Evolutionary conservation across 2,888 invertebrate genomes (phyloP), one percentile per base, ranked within the genome.

Genomic region (Azorinus chamasolen): DNA sequence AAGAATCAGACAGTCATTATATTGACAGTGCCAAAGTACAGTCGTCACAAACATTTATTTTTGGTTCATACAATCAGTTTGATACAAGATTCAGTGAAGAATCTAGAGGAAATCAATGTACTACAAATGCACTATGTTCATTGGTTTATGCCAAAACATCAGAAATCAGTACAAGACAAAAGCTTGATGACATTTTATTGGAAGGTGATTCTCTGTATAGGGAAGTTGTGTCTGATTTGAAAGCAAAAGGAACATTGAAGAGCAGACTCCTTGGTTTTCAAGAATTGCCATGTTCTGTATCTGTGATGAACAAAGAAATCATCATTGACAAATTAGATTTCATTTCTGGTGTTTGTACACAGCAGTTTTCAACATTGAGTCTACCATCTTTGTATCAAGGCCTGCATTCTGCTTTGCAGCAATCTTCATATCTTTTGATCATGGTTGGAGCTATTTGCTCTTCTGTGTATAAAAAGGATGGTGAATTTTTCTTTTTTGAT

Each of bases 51-150:
- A 45, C 51, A 50, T n/a, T 50, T 22, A 50, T 50, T 22, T 20
- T n/a, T 22, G 51, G 51, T 20, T 50, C 51, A 50, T 50, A 20
- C 22, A n/a, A 50, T 50, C 51, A 50, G 51, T n/a, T 22, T 22
- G 51, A 50, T 50, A 14, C 14, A 14, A 45, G 18, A n/a, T 45
- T 45, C 18, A 45, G 45, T 45, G 45, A 2, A n/a, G 45, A 45
- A 18, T 45, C 45, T 45, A 16, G 45, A 45, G 45, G 45, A 45
- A 45, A 45, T 45, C 45, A 45, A 18, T 45, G 45, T 50, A 10
- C 51, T 50, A 22, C 22, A n/a, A 50, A 50, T 50, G 51, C 20
- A 3, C 51, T 50, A 20, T 50, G 20, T 50, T n/a, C 51, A 20
- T 22, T 50, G 22, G 22, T 50, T 20, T 50, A 20, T 22, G 51